Percentiles rank a stretch among this genome's conserved stretches.
phyloP scores from a whole-genome alignment of 2,797 vertebrate species.

The Pipistrellus pygmaeus region DNA sequence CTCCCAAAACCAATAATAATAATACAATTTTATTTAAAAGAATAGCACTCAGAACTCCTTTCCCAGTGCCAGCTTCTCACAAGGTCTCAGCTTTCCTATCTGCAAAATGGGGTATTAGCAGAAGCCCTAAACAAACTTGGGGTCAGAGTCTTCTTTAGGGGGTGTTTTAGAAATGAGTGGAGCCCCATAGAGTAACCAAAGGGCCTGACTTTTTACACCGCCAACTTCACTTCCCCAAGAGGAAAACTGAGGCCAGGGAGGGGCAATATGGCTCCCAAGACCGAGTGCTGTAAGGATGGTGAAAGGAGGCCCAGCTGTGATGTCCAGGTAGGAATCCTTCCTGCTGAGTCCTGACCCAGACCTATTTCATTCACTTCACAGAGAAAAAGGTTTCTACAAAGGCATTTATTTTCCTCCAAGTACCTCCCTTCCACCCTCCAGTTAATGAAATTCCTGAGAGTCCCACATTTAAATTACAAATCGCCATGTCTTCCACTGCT shows the following conservation, averaged over 20 bases:
- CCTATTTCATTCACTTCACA: neutral
- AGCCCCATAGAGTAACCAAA: neutral
- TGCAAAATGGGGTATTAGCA: neutral
- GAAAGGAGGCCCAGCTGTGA: neutral
- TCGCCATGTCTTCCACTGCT: neutral
- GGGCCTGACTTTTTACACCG: neutral
- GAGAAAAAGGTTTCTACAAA: conserved; percentile 57
- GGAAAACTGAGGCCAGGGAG: neutral
- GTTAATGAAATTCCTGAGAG: conserved; percentile 76
- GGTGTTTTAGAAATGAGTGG: neutral
- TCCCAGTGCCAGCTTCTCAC: neutral
- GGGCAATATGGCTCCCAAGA: neutral
- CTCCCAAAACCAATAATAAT: too few species aligned
- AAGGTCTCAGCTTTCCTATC: neutral
- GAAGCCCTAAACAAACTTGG: too few species aligned
- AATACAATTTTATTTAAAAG: too few species aligned
- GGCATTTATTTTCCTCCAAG: conserved; percentile 83
- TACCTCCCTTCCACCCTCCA: neutral
- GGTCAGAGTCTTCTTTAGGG: neutral
- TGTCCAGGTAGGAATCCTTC: neutral
- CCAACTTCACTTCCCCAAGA: neutral
- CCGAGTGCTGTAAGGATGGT: neutral
- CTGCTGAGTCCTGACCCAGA: neutral
- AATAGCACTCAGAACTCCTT: neutral
- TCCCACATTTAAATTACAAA: conserved; percentile 80